A percentile compares a stretch with the other conserved stretches of the same genome.
phyloP scores from a whole-genome alignment of 2,888 invertebrate species.

The Apodemia zela region DNA sequence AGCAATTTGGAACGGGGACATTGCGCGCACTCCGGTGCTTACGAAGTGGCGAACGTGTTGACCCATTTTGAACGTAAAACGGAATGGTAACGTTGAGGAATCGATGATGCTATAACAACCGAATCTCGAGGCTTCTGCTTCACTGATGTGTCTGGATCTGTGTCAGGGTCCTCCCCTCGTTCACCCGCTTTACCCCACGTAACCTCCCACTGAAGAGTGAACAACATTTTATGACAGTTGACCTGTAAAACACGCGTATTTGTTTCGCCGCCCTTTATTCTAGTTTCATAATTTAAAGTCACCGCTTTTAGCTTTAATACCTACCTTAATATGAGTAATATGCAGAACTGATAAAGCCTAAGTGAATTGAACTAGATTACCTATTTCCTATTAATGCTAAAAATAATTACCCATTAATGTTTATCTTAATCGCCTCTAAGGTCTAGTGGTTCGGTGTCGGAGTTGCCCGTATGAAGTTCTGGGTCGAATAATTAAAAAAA shows the following conservation, averaged over 20 bases:
- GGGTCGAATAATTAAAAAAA: no score
- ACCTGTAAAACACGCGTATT: conserved; percentile 66
- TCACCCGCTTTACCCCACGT: conserved; percentile 53
- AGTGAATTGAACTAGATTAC: neutral
- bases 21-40: conserved; percentile 53
- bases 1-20: conserved; percentile 70
- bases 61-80: conserved; percentile 72
- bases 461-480: no score
- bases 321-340: conserved; percentile 10
- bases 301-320: conserved; percentile 38
- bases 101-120: conserved; percentile 69
- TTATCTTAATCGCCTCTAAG: no score
- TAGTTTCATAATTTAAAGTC: conserved; percentile 58
- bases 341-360: neutral
- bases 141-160: conserved; percentile 74
- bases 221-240: conserved; percentile 52
- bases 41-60: conserved; percentile 57
- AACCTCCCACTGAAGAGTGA: conserved; percentile 46
- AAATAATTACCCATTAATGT: no score
- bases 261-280: conserved; percentile 54
- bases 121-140: conserved; percentile 70
- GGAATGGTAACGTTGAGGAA: conserved; percentile 61
- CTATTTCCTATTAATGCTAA: no score
- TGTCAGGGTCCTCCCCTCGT: conserved; percentile 74
- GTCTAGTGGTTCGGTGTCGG: no score